phyloP scores from a whole-genome alignment of 92 coral and sea anemone species.

The Metridium senile region DNA sequence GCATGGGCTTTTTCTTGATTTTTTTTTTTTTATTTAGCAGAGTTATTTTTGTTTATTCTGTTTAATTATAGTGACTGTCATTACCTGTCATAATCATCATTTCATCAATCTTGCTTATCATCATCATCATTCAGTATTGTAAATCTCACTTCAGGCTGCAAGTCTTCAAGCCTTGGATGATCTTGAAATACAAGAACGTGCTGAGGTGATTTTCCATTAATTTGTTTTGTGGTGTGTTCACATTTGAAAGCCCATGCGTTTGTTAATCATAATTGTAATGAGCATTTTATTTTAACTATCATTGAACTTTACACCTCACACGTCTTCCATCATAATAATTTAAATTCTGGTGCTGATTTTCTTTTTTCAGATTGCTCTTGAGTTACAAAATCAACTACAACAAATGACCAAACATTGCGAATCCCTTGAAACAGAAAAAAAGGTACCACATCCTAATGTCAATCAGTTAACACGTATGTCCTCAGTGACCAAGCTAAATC shows the following conservation, averaged over 20 bases:
- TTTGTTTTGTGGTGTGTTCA: not conserved
- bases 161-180: constrained; percentile 35
- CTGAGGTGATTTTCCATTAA: constrained; percentile 24
- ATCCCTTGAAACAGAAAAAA: constrained; percentile 47
- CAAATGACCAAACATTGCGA: constrained; percentile 59
- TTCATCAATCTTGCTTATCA: not conserved
- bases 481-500: not conserved
- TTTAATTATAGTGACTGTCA: not conserved
- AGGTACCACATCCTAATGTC: constrained; percentile 23
- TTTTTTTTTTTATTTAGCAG: too few relatives aligned
- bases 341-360: not conserved
- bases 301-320: not conserved
- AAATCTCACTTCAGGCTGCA: constrained; percentile 30
- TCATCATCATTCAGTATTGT: not conserved
- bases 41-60: too few relatives aligned
- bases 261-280: too few relatives aligned
- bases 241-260: not conserved
- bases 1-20: too few relatives aligned
- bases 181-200: constrained; percentile 33
- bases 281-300: not conserved
- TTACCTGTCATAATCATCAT: not conserved
- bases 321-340: not conserved
- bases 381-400: constrained; percentile 64
- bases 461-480: not conserved
- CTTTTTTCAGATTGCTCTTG: constrained; percentile 57